A percentile compares a stretch with the other conserved stretches of the same genome.
phyloP scores from a whole-genome alignment of 2,888 invertebrate species.

The Thera obeliscata region DNA sequence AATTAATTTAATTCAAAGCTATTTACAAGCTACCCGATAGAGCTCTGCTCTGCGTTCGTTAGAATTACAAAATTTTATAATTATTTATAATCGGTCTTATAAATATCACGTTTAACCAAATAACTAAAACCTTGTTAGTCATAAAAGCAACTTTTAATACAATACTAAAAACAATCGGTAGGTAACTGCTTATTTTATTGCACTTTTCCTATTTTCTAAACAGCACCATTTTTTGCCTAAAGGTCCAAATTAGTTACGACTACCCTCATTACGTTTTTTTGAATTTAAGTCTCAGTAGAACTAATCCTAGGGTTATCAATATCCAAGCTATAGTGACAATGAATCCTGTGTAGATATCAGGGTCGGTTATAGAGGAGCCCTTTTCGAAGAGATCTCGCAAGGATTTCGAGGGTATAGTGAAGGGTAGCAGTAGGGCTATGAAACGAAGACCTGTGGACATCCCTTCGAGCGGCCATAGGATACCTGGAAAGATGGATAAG shows the following conservation, averaged over 20 bases:
- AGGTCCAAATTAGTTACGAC: neutral
- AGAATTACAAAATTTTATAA: neutral
- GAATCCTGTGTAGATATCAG: slow-evolving; percentile 90
- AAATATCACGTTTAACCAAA: slow-evolving; percentile 12
- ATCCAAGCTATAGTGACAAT: slow-evolving; percentile 88
- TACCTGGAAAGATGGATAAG: slow-evolving; percentile 65
- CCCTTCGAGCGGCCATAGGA: slow-evolving; percentile 88
- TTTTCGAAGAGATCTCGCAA: slow-evolving; percentile 90
- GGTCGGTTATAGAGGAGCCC: slow-evolving; percentile 88
- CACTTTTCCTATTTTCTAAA: slow-evolving; percentile 18
- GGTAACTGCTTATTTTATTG: slow-evolving; percentile 22
- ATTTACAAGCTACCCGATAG: slow-evolving; percentile 28
- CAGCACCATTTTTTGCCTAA: slow-evolving; percentile 12
- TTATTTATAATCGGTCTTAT: slow-evolving; percentile 3
- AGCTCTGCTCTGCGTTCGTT: neutral
- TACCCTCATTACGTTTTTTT: slow-evolving; percentile 58
- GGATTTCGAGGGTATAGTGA: slow-evolving; percentile 91
- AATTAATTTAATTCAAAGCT: slow-evolving; percentile 29
- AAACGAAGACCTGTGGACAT: slow-evolving; percentile 86
- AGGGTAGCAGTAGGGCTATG: slow-evolving; percentile 88
- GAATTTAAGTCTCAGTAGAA: slow-evolving; percentile 77
- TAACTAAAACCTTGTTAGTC: slow-evolving; percentile 1
- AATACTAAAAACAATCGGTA: slow-evolving; percentile 1
- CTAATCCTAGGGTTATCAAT: slow-evolving; percentile 80
- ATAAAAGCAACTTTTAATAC: slow-evolving; percentile 4